phyloP scores from a whole-genome alignment of 1,140 invertebrate species.

The Halesus radiatus region DNA sequence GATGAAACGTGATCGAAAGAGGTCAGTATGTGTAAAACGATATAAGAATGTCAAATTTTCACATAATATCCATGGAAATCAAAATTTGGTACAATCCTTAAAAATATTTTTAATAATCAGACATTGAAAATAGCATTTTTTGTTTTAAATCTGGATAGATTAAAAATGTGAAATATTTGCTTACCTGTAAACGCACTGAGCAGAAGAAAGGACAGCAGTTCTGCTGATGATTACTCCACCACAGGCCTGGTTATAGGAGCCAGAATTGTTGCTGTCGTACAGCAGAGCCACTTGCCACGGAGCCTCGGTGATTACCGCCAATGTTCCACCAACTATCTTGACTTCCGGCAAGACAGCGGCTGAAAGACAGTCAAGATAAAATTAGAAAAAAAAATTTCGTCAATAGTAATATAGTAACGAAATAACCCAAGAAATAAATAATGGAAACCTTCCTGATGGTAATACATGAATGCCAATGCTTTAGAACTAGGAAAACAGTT shows the following conservation, averaged over 20 bases:
- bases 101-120: too few species aligned
- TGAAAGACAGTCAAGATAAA: background rate
- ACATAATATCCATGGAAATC: background rate
- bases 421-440: too few species aligned
- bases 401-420: background rate
- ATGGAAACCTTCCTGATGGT: too few species aligned
- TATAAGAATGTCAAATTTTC: background rate
- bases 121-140: too few species aligned
- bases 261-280: background rate
- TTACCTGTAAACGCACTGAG: conserved; percentile 13
- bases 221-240: conserved; percentile 17
- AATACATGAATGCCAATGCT: too few species aligned
- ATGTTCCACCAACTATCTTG: background rate
- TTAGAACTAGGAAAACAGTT: too few species aligned
- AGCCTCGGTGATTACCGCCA: background rate
- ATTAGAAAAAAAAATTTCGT: too few species aligned
- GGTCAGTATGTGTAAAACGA: too few species aligned
- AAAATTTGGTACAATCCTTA: too few species aligned
- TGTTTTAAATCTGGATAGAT: background rate
- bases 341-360: background rate
- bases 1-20: too few species aligned
- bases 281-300: conserved; percentile 20
- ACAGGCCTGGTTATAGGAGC: conserved; percentile 5
- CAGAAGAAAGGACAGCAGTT: background rate
- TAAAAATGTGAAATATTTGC: background rate